Evolutionary conservation across 1,140 invertebrate genomes (phyloP).

Genomic region (Trachymyrmex cornetzi): DNA sequence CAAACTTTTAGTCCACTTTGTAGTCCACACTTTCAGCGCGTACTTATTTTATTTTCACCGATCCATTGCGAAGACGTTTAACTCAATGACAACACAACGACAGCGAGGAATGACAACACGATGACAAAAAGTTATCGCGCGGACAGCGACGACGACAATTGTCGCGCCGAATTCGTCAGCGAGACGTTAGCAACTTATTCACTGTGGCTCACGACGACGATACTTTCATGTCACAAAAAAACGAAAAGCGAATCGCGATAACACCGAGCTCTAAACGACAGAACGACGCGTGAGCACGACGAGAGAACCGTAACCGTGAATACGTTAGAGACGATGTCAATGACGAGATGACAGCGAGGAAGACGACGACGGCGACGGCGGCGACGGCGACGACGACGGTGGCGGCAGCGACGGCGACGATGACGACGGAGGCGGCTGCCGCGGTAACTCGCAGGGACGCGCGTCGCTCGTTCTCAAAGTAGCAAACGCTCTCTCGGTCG

Average conservation of each 20-base stretch:
- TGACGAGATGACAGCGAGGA: constrained; percentile 40
- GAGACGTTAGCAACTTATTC: constrained; percentile 25
- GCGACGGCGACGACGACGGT: constrained; percentile 51
- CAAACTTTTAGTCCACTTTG: constrained; percentile 32
- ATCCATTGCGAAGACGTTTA: constrained; percentile 30
- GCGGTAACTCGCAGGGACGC: constrained; percentile 85
- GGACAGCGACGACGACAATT: background rate
- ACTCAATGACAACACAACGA: constrained; percentile 4
- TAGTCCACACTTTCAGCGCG: background rate
- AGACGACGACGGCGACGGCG: background rate
- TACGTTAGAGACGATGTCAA: constrained; percentile 17
- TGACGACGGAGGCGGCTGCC: constrained; percentile 78
- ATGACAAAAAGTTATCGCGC: background rate
- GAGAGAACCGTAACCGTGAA: constrained; percentile 40
- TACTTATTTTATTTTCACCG: constrained; percentile 44
- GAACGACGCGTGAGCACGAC: constrained; percentile 32
- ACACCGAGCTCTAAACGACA: background rate
- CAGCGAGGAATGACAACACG: background rate
- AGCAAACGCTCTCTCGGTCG: constrained; percentile 87
- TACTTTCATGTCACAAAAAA: constrained; percentile 42
- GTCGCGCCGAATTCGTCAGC: constrained; percentile 17
- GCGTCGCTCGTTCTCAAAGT: constrained; percentile 87
- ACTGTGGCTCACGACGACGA: constrained; percentile 44
- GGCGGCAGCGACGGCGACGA: constrained; percentile 56
- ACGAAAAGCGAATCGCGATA: constrained; percentile 18